Percentiles rank a stretch among this genome's conserved stretches.
These are phyloP conservation scores for Nothobranchius kuhntae DNA, from an alignment of 2,113 vertebrate species.

Conservation along the genomic window DNA sequence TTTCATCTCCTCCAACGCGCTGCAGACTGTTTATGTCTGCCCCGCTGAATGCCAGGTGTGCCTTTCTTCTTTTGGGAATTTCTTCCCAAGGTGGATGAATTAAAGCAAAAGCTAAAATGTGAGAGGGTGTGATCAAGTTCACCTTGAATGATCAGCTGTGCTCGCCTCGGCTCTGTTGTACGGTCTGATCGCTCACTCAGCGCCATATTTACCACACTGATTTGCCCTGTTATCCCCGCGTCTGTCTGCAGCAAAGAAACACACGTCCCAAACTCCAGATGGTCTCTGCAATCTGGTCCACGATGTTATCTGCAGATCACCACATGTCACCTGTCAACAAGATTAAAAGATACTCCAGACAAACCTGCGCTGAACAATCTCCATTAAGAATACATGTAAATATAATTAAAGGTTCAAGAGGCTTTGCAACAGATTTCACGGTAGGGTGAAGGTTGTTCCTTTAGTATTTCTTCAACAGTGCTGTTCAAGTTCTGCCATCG, in stretches of 20 bases:
- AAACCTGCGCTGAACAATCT: constrained; percentile 3
- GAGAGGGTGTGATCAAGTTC: neutral
- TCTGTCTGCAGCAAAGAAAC: constrained; percentile 53
- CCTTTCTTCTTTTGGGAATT: constrained; percentile 1
- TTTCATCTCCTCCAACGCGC: constrained; percentile 20
- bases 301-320: constrained; percentile 63
- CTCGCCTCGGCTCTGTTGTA: constrained; percentile 2
- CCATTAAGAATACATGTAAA: neutral
- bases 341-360: constrained; percentile 3
- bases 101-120: neutral
- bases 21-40: constrained; percentile 43
- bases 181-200: constrained; percentile 46
- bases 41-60: constrained; percentile 33
- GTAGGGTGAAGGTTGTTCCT: no score
- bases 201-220: constrained; percentile 24
- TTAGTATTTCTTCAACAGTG: no score
- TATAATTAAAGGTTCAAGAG: constrained; percentile 2
- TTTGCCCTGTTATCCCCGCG: constrained; percentile 40
- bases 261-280: constrained; percentile 84
- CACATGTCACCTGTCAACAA: constrained; percentile 70
- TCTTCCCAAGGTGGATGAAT: constrained; percentile 2
- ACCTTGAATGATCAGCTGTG: neutral
- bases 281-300: constrained; percentile 83
- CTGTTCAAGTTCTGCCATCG: no score
- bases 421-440: neutral